Conservation (phyloP, 2,113 vertebrate genomes). For the Tautogolabrus adspersus region DNA sequence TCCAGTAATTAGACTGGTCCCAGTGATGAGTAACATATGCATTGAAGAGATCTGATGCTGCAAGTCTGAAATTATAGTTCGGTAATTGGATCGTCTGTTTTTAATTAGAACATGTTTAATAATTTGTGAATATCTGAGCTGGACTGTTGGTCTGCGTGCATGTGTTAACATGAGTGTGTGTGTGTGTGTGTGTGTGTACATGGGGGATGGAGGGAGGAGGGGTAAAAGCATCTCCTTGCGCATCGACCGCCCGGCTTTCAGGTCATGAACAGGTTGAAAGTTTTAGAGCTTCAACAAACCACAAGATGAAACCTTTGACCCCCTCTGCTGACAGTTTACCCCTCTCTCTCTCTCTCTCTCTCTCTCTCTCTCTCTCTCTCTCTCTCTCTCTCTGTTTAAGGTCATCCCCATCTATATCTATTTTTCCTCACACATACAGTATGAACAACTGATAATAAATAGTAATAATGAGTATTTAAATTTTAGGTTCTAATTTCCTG, state of each 20-base stretch:
- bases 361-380: too few species aligned
- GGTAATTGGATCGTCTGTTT: slow-evolving; percentile 1
- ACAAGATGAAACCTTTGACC: slow-evolving; percentile 65
- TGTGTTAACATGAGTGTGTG: too few species aligned
- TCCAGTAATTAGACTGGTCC: slow-evolving; percentile 11
- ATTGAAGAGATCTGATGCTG: not conserved
- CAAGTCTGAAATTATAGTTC: not conserved
- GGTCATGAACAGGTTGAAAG: slow-evolving; percentile 62
- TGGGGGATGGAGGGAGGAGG: too few species aligned
- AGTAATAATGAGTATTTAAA: too few species aligned
- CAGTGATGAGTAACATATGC: not conserved
- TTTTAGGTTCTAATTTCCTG: too few species aligned
- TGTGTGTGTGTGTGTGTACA: too few species aligned
- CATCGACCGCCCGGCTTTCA: slow-evolving; percentile 28
- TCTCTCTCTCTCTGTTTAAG: not conserved
- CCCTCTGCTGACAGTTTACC: slow-evolving; percentile 16
- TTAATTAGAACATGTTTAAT: slow-evolving; percentile 11
- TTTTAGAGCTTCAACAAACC: slow-evolving; percentile 59
- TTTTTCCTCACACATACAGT: not conserved
- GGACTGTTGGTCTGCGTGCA: not conserved
- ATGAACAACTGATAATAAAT: too few species aligned
- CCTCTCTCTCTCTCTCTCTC: too few species aligned
- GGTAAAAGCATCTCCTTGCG: not conserved
- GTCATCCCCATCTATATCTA: too few species aligned
- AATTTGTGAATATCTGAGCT: slow-evolving; percentile 1